Percentiles rank a stretch among this genome's conserved stretches.
Evolutionary conservation across 2,113 vertebrate genomes (phyloP).

Genomic region (Burhinus bistriatus): DNA sequence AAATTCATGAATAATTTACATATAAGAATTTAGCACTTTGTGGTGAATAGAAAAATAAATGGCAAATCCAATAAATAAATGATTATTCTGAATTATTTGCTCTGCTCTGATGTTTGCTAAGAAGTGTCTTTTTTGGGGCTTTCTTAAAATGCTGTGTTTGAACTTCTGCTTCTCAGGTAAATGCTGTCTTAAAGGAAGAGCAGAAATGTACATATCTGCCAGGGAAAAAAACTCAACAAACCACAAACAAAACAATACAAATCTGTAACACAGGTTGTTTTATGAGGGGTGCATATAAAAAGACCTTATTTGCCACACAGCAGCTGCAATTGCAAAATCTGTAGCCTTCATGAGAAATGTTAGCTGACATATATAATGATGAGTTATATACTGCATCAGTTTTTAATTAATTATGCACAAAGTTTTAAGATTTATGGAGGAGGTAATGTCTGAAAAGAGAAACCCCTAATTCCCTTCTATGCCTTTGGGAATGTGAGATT

Average conservation of each 20-base stretch:
- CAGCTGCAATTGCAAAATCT: neutral
- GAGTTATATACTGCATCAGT: neutral
- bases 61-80: conserved; percentile 61
- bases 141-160: neutral
- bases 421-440: conserved; percentile 8
- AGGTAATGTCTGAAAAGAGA: conserved; percentile 9
- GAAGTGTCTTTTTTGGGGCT: neutral
- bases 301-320: neutral
- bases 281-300: neutral
- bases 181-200: neutral
- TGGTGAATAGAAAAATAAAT: conserved; percentile 62
- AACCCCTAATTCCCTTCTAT: neutral
- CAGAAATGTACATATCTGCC: neutral
- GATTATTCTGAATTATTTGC: conserved; percentile 56
- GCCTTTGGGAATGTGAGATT: neutral
- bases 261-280: neutral
- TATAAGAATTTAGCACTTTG: conserved; percentile 46
- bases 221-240: neutral
- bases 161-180: neutral
- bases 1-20: conserved; percentile 68
- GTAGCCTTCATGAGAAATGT: neutral
- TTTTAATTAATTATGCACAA: conserved; percentile 35
- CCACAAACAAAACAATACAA: neutral
- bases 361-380: neutral
- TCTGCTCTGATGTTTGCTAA: conserved; percentile 39